A percentile compares a stretch with the other conserved stretches of the same genome.
Conservation (phyloP, 2,797 vertebrate species). For the Astyanax mexicanus region DNA sequence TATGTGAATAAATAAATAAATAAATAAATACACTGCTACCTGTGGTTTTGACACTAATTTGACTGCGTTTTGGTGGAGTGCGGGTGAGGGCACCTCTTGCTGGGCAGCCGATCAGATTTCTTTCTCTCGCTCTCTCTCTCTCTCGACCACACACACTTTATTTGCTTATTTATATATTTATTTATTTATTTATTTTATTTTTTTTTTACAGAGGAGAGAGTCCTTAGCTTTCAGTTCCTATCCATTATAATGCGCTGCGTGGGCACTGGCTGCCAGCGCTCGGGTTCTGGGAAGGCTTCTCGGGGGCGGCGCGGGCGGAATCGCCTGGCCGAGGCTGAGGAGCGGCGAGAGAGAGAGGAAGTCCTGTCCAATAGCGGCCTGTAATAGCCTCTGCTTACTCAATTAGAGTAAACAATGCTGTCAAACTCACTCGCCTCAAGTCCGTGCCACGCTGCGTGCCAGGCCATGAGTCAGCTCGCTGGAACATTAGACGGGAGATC, state of each 20-base stretch:
- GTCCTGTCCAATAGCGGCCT: constrained; percentile 35
- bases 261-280: not conserved
- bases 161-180: not conserved
- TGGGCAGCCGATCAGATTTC: not conserved
- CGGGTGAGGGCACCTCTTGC: not conserved
- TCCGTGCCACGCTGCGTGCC: not conserved
- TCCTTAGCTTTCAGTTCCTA: constrained; percentile 17
- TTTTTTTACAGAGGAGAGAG: not conserved
- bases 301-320: constrained; percentile 56
- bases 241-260: not conserved
- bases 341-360: constrained; percentile 40
- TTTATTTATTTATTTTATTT: not conserved
- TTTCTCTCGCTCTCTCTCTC: not conserved
- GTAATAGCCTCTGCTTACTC: constrained; percentile 36
- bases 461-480: not conserved
- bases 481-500: not conserved
- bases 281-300: constrained; percentile 41
- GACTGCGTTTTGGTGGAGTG: not conserved
- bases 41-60: not conserved
- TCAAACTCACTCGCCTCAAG: constrained; percentile 25
- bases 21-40: not conserved
- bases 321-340: constrained; percentile 52
- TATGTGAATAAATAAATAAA: not conserved
- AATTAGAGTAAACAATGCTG: constrained; percentile 25
- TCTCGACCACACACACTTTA: not conserved